These are phyloP conservation scores for Anabacerthia variegaticeps DNA, from an alignment of 2,797 vertebrate species.

Conservation along the genomic window DNA sequence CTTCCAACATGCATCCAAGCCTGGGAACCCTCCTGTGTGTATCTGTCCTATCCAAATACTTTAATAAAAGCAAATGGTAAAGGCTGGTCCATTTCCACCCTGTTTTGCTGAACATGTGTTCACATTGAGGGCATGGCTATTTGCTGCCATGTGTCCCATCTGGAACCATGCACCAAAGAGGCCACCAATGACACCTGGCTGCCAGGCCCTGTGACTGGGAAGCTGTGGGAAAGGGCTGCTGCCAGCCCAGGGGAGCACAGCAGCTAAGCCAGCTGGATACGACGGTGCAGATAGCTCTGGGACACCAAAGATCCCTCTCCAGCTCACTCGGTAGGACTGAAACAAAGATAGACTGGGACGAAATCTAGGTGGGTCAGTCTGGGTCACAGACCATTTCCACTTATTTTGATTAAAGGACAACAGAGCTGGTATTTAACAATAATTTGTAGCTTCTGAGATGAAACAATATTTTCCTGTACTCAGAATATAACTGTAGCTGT, in stretches of 20 bases:
- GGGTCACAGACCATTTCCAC: background rate
- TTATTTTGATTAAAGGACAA: background rate
- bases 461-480: background rate
- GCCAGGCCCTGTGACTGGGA: background rate
- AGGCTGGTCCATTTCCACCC: background rate
- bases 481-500: background rate
- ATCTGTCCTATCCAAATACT: background rate
- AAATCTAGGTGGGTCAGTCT: background rate
- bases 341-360: background rate
- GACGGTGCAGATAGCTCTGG: background rate
- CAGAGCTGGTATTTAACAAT: background rate
- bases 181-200: background rate
- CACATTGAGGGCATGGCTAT: fast-evolving
- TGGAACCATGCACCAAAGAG: background rate
- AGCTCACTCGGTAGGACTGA: background rate
- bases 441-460: background rate
- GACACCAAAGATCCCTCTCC: background rate
- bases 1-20: background rate
- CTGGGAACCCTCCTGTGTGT: background rate
- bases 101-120: background rate
- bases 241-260: background rate
- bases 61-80: background rate
- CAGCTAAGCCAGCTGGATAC: background rate
- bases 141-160: background rate
- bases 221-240: background rate